Base-by-base conservation (phyloP, 2,888 invertebrate genomes). In the Apamea sordens region DNA sequence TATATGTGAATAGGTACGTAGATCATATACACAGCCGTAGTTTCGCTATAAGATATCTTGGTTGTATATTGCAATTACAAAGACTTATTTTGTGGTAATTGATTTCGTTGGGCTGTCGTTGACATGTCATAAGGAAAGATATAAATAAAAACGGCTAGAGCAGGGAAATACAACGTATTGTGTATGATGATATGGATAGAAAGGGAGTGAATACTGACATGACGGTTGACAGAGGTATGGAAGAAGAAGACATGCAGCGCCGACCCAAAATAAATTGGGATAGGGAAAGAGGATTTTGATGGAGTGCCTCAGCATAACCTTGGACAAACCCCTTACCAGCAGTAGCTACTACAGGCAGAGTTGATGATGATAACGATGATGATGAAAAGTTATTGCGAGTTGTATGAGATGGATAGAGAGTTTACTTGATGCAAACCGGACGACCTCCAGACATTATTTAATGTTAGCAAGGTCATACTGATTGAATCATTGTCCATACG, bases 401-500 rank as follows among this genome's bases (percentile, higher is more conserved):
- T n/a, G 0, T 47, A 36, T 1, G 15, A 76, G 21, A 21, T 36
- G 10, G 6, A 28, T 36, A 28, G 8, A 2, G 18, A 61, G 13
- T 61, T 41, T 1, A 50, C 28, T 44, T 41, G 28, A 44, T 28
- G 3, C 2, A 47, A 65, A 21, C 47, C 36, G 15, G 28, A 24
- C 47, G 69, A 0, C 15, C 56, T 64, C 28, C 18, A 71, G 47
- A 56, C 4, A 56, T 50, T 21, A 36, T 56, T 32, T 24, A 64
- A 81, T 65, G 13, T 47, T 24, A 28, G 18, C 59, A 67, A 61
- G 76, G 76, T 75, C 82, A 75, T 18, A 36, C 24, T 75, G 24
- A 75, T 81, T 74, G 47, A 41, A 65, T 75, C 76, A 67, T 36
- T 59, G n/a, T 53, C 13, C 10, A 41, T 63, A 21, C 41, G 8